Base-by-base conservation (phyloP, 1,140 invertebrate genomes). In the Neotoxoptera formosana region DNA sequence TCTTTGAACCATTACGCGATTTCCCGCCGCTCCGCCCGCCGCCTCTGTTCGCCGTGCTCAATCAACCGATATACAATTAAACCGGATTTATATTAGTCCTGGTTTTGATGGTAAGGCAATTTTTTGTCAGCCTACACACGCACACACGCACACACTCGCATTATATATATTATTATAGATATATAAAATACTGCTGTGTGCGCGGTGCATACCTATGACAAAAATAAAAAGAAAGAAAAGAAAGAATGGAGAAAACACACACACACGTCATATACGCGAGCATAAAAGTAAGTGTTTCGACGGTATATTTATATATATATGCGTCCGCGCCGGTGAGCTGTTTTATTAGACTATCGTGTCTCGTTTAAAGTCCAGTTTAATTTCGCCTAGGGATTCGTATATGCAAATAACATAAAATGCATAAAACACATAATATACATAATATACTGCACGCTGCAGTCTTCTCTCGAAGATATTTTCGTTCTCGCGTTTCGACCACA, bases 1-100 rank as follows among this genome's bases (percentile, higher is more conserved):
- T 86, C 91, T 93, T 93, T 93, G 91, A 86, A 93, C 91, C 48
- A 84, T 93, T 93, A 93, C 91, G 91, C 91, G 91, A 93, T 86
- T 93, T 93, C 41, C 36, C 86, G 34, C 45, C 36, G 3, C 23
- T 7, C 21, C 34, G 23, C 14, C 48, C 81, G 14, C 21, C 67
- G n/a, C n/a, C n/a, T n/a, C n/a, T 47, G 14, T 86, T n/a, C 11
- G 34, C 7, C 36, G 91, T 84, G 76, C 91, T 93, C 91, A 53
- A 83, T 86, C 91, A 86, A 93, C 91, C 91, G 91, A 93, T 56
- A 84, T 86, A 93, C 91, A 93, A 93, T 93, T 93, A 93, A 93
- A 93, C 91, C 48, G 91, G 91, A 93, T 84, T 93, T 86, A 86
- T 92, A 92, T 92, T 83, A 86, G 81, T 86, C 34, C 76, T 93